Evolutionary conservation across 2,888 invertebrate species (phyloP), one percentile per base, ranked within the genome.

Genomic region (Chaetogeoica ovagalla): DNA sequence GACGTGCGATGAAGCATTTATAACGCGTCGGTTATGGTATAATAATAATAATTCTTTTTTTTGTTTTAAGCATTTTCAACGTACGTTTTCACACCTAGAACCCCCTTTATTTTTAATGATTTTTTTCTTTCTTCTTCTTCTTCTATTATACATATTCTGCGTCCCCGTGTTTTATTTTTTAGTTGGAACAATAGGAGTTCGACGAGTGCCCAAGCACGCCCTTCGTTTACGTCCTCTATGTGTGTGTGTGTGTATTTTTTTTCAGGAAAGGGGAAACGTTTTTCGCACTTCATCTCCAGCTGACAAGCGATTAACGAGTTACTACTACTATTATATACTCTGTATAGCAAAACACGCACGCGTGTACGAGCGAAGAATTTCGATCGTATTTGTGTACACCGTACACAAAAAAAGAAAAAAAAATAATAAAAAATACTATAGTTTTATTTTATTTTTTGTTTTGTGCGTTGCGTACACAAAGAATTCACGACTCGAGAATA

Each of bases 271-370:
- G 77, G 77, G 77, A 79, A 62, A 70, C 48, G 39, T 79, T 63
- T 79, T 75, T 79, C n/a, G 62, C 77, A 79, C 70, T 70, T 79
- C 69, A 59, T 79, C 77, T 77, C 77, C 70, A 37, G 70, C 77
- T 79, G 77, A 70, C 77, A 79, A 70, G 62, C 70, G 77, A 79
- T 79, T 79, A 79, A 69, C 70, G 77, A 79, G 77, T 79, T 62
- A 79, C 70, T 63, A 30, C 30, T 30, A 30, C 30, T 30, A 30
- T 4, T 30, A 30, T 30, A 30, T 30, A 30, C 30, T 30, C 30
- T 30, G 4, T 30, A 30, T 30, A 70, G 70, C 70, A 55, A 79
- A 79, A 70, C 77, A 70, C 21, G 70, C 70, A 55, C 21, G 70
- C 70, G 39, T 21, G 65, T 60, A 70, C 63, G 55, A 79, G 77